Base-by-base conservation (phyloP, 2,888 invertebrate species). In the Heliconius aoede region DNA sequence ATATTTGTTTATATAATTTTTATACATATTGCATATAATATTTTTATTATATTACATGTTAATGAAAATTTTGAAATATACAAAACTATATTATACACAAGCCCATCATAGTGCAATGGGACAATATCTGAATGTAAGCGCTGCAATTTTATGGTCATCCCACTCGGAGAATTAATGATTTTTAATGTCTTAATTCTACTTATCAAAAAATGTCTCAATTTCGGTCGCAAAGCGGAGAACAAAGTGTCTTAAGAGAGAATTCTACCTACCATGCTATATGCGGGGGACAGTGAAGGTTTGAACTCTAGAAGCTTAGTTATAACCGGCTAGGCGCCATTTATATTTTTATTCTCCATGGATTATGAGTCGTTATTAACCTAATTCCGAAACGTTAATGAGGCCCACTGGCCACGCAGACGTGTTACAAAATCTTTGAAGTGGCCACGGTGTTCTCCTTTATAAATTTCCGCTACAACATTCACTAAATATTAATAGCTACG, bases 361-460 rank as follows among this genome's bases (percentile, higher is more conserved):
- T 72, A 69, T 69, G 30, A 55, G 13, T 69, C 69, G 55, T 69
- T 71, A 65, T 72, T 76, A 76, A 76, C 75, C 75, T 28, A 72
- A 72, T 76, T 76, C 64, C 64, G 13, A 55, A 64, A n/a, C 13
- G 69, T 36, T 76, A 76, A 76, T 76, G 71, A 76, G 64, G 58
- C 75, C 28, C 64, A 61, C 72, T 51, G 71, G 40, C 64, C 58
- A 65, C 40, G 58, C 26, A 28, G 61, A 46, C 51, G 36, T 40
- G 26, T 73, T 73, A 68, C 76, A 69, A 73, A 46, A 76, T 76
- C 77, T 77, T 77, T 74, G 77, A 77, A 68, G 76, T 69, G 72
- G 72, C 60, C 67, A 72, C 36, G 58, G 21, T 67, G 60, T 76
- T 76, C 58, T 51, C n/a, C 40, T 24, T 62, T 60, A 21, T 51